Percentiles rank a stretch among this genome's conserved stretches.
phyloP scores from a whole-genome alignment of 2,888 invertebrate species.

The Carpatolechia fugitivella region DNA sequence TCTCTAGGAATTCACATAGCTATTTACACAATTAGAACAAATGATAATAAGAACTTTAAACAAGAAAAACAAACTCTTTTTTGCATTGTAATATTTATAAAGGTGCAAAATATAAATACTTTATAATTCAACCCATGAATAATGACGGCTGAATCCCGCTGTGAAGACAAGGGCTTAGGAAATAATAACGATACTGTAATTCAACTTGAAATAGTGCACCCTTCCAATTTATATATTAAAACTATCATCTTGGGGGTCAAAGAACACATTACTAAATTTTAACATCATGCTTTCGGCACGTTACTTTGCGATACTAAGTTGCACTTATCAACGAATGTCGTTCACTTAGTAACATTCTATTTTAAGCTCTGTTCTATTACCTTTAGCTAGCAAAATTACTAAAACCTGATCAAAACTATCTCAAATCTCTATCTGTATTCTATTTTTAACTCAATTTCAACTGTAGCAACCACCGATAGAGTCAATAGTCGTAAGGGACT shows the following conservation, averaged over 20 bases:
- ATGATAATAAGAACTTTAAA: too few relatives aligned
- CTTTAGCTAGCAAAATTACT: slow-evolving; percentile 49
- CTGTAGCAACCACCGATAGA: background rate
- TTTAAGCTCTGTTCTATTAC: slow-evolving; percentile 46
- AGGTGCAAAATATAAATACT: background rate
- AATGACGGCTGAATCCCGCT: slow-evolving; percentile 33
- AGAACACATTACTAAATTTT: slow-evolving; percentile 68
- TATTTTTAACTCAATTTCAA: background rate
- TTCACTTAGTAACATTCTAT: slow-evolving; percentile 40
- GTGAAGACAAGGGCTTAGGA: slow-evolving; percentile 45
- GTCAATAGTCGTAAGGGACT: background rate
- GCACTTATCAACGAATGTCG: slow-evolving; percentile 50
- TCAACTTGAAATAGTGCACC: slow-evolving; percentile 63
- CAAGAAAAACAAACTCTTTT: too few relatives aligned
- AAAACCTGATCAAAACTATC: slow-evolving; percentile 36
- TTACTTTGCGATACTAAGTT: slow-evolving; percentile 57
- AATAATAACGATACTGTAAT: slow-evolving; percentile 69
- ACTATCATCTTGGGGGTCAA: slow-evolving; percentile 70
- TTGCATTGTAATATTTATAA: too few relatives aligned
- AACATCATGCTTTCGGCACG: slow-evolving; percentile 64
- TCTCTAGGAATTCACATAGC: too few relatives aligned
- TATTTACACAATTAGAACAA: too few relatives aligned
- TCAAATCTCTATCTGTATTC: slow-evolving; percentile 34
- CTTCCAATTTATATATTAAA: slow-evolving; percentile 67
- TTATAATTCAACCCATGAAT: slow-evolving; percentile 10